These are phyloP conservation scores for Serinus canaria DNA, from an alignment of 2,113 vertebrate genomes.

Conservation along the genomic window DNA sequence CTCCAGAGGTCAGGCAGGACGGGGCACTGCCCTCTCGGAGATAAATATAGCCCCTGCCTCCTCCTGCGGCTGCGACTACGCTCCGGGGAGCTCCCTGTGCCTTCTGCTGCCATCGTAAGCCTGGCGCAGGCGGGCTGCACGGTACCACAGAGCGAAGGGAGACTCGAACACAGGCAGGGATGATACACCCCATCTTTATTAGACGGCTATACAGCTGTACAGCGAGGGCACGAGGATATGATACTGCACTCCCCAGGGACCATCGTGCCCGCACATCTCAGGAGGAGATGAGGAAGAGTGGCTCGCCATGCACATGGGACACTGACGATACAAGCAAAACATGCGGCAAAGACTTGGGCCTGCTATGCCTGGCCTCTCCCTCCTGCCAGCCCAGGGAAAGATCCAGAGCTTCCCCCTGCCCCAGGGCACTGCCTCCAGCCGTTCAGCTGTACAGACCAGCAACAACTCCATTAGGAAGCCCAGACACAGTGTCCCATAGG, in stretches of 20 bases:
- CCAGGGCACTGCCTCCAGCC: neutral
- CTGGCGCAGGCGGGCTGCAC: rapidly evolving
- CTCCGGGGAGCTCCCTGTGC: neutral
- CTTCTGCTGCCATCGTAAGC: neutral
- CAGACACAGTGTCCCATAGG: rapidly evolving
- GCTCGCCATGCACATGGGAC: slow-evolving; percentile 52
- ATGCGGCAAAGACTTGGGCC: neutral
- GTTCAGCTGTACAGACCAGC: neutral
- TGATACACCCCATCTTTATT: slow-evolving; percentile 60
- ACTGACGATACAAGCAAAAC: slow-evolving; percentile 38
- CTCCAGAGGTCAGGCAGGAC: slow-evolving; percentile 42
- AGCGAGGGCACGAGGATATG: neutral
- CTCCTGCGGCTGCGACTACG: neutral
- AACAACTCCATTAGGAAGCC: neutral
- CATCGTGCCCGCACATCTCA: neutral
- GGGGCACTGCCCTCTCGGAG: neutral
- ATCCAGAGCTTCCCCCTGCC: neutral
- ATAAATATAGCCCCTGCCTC: slow-evolving; percentile 12
- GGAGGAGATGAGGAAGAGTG: neutral
- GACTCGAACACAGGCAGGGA: neutral
- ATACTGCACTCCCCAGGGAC: neutral
- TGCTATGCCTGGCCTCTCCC: neutral
- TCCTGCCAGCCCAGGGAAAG: neutral
- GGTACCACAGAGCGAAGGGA: neutral
- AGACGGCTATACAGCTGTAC: slow-evolving; percentile 26